Evolutionary conservation across 2,888 invertebrate genomes (phyloP).

Genomic region (Minunthozetes semirufus): DNA sequence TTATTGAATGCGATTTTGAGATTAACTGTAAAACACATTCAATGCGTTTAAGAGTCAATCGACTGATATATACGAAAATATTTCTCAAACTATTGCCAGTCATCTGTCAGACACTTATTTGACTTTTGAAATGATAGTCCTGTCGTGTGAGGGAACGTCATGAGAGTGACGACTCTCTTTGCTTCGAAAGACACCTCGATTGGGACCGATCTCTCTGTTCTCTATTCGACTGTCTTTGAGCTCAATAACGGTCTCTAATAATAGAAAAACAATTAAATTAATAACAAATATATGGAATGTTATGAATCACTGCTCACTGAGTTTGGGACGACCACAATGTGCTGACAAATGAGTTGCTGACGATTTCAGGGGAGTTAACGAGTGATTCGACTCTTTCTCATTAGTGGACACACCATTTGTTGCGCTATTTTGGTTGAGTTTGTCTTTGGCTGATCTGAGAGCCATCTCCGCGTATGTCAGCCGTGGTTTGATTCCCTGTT

Average conservation of each 20-base stretch:
- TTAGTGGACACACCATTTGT: not conserved
- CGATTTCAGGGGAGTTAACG: not conserved
- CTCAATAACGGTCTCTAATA: constrained; percentile 12
- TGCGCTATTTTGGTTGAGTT: constrained; percentile 36
- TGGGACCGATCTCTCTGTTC: not conserved
- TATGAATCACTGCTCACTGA: constrained; percentile 4
- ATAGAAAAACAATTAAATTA: not conserved
- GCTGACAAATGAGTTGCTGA: not conserved
- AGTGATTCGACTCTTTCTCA: constrained; percentile 19
- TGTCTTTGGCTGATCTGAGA: constrained; percentile 34
- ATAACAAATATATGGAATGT: not conserved
- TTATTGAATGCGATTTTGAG: not conserved
- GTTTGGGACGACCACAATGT: constrained; percentile 8
- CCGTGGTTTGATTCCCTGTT: not conserved
- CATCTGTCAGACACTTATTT: not conserved
- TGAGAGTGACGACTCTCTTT: constrained; percentile 26
- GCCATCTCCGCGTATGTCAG: constrained; percentile 41
- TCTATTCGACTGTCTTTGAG: not conserved
- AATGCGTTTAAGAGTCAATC: not conserved
- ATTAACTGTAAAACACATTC: not conserved
- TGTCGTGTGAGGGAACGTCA: not conserved
- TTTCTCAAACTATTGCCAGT: constrained; percentile 4
- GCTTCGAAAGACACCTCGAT: not conserved
- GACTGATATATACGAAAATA: not conserved
- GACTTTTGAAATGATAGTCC: constrained; percentile 4